Evolutionary conservation across 2,888 invertebrate species (phyloP).

Genomic region (Clivina fossor): DNA sequence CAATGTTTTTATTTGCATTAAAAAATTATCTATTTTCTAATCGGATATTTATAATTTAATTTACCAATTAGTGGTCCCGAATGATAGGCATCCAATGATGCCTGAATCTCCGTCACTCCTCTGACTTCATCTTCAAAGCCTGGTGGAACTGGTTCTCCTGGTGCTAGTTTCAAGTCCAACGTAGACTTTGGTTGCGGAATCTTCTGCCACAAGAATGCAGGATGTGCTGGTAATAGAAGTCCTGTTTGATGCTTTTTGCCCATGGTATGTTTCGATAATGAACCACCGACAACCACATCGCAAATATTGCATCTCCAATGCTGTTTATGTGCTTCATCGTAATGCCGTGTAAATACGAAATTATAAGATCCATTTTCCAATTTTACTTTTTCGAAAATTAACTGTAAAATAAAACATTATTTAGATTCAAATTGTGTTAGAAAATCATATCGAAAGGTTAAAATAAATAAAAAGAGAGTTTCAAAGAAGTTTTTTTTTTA

Average conservation of each 20-base stretch:
- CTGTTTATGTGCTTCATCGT: conserved; percentile 48
- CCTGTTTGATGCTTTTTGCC: conserved; percentile 49
- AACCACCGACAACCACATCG: conserved; percentile 51
- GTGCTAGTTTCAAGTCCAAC: conserved; percentile 49
- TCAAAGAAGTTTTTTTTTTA: not conserved
- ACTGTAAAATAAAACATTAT: conserved; percentile 2
- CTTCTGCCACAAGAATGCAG: conserved; percentile 11
- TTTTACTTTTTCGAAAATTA: conserved; percentile 42
- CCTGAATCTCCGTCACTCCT: conserved; percentile 53
- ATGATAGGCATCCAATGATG: conserved; percentile 58
- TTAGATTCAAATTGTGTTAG: not conserved
- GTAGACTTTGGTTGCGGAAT: not conserved
- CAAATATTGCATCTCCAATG: conserved; percentile 52
- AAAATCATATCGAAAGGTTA: not conserved
- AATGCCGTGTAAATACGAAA: conserved; percentile 49
- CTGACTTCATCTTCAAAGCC: conserved; percentile 65
- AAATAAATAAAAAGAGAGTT: not conserved
- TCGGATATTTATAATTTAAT: not conserved
- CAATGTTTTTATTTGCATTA: not conserved
- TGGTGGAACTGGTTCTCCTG: conserved; percentile 71
- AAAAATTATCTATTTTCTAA: no score
- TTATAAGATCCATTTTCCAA: conserved; percentile 48
- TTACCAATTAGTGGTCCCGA: conserved; percentile 52
- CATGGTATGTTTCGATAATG: conserved; percentile 51
- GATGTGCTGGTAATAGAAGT: conserved; percentile 31